Percentiles rank a stretch among this genome's conserved stretches.
Evolutionary conservation across 2,113 vertebrate genomes (phyloP).

Genomic region (Phalacrocorax carbo): DNA sequence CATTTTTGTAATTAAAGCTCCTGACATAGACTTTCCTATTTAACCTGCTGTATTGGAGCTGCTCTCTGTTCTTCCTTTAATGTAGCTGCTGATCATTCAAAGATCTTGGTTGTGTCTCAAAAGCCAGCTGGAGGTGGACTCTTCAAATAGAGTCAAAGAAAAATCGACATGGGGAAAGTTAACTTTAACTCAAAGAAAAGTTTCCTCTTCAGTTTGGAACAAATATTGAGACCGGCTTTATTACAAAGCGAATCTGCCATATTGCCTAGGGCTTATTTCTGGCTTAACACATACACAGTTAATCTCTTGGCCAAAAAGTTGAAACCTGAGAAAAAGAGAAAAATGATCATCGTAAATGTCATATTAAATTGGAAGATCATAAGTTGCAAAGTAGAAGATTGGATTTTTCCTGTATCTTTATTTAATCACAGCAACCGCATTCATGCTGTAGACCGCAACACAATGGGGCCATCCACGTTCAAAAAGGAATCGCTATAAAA

Average conservation of each 20-base stretch:
- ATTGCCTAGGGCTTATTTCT: conserved; percentile 20
- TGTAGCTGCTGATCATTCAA: conserved; percentile 53
- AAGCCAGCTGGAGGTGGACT: conserved; percentile 43
- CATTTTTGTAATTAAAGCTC: conserved; percentile 54
- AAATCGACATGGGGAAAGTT: conserved; percentile 11
- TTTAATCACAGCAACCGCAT: conserved; percentile 28
- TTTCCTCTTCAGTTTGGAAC: conserved; percentile 45
- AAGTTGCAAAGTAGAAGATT: background rate
- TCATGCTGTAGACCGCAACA: background rate
- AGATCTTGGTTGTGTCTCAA: conserved; percentile 55
- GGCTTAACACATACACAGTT: conserved; percentile 11
- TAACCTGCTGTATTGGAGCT: conserved; percentile 26
- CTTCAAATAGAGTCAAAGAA: conserved; percentile 53
- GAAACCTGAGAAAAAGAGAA: background rate
- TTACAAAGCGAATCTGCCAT: conserved; percentile 35
- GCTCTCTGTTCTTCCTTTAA: conserved; percentile 53
- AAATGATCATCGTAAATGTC: background rate
- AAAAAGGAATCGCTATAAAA: background rate
- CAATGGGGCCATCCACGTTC: background rate
- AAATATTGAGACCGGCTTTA: conserved; percentile 55
- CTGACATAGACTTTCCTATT: conserved; percentile 9
- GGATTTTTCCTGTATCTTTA: background rate
- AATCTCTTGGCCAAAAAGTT: background rate
- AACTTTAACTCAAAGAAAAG: conserved; percentile 60
- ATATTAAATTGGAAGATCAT: background rate